Conservation (phyloP, 2,797 vertebrate genomes). For the Melanotaenia parkinsoni region DNA sequence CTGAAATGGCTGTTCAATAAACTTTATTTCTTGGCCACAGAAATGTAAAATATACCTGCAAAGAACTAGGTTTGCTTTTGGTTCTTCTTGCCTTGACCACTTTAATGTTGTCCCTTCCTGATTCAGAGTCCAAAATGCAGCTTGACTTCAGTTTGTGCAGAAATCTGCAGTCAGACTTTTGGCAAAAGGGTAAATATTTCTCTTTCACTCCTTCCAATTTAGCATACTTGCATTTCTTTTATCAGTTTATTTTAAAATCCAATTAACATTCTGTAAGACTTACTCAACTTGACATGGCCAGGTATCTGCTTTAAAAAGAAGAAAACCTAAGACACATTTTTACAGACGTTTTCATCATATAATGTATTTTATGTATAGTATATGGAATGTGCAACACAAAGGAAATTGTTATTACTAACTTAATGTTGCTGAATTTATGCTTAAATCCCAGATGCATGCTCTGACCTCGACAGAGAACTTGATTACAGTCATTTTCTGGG, state of each 20-base stretch:
- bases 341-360: background rate
- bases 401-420: background rate
- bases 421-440: slow-evolving; percentile 1
- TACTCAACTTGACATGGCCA: background rate
- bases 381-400: background rate
- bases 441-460: background rate
- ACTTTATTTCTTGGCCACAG: too few relatives aligned
- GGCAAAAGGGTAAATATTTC: too few relatives aligned
- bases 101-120: too few relatives aligned
- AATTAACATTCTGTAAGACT: background rate
- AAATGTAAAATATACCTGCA: too few relatives aligned
- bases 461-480: background rate
- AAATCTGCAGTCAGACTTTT: too few relatives aligned
- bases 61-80: too few relatives aligned
- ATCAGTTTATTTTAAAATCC: background rate
- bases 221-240: too few relatives aligned
- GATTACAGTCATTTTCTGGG: background rate
- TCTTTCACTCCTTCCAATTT: background rate
- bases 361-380: background rate
- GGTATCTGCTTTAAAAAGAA: background rate
- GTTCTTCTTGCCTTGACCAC: too few relatives aligned
- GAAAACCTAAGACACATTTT: background rate
- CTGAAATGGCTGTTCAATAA: background rate
- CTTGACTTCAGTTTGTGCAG: too few relatives aligned
- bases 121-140: too few relatives aligned